These are phyloP conservation scores for Keiferia lycopersicella DNA, from an alignment of 2,888 invertebrate species.

Conservation along the genomic window DNA sequence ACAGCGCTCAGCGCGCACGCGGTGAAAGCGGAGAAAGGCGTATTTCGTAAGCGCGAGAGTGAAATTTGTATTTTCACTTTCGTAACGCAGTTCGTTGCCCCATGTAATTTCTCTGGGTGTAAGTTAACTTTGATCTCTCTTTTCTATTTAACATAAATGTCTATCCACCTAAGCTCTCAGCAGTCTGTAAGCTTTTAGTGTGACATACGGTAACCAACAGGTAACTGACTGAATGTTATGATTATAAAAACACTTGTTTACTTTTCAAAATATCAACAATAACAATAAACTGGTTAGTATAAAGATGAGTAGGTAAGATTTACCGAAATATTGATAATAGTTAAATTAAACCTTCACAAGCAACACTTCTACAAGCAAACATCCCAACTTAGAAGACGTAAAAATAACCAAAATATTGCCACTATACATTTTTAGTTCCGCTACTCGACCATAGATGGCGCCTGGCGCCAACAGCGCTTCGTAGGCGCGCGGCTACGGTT, in stretches of 20 bases:
- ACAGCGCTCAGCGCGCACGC: slow-evolving; percentile 45
- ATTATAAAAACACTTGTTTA: no score
- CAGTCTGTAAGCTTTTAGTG: no score
- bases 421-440: slow-evolving; percentile 42
- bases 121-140: slow-evolving; percentile 11
- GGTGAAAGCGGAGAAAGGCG: slow-evolving; percentile 81
- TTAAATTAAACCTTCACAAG: no score
- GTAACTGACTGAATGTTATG: no score
- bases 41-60: slow-evolving; percentile 80
- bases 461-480: slow-evolving; percentile 40
- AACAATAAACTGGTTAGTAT: neutral
- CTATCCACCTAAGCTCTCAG: neutral
- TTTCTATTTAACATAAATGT: neutral
- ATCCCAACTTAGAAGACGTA: no score
- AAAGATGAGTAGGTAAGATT: neutral
- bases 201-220: neutral
- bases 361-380: no score
- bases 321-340: no score
- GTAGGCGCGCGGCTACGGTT: neutral
- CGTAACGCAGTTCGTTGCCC: slow-evolving; percentile 65
- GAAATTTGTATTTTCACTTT: slow-evolving; percentile 80
- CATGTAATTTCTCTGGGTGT: slow-evolving; percentile 45
- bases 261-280: neutral
- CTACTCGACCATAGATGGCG: slow-evolving; percentile 70
- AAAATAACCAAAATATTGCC: neutral